These are phyloP conservation scores for Hypercompe scribonia DNA, from an alignment of 2,888 invertebrate genomes.

Conservation along the genomic window DNA sequence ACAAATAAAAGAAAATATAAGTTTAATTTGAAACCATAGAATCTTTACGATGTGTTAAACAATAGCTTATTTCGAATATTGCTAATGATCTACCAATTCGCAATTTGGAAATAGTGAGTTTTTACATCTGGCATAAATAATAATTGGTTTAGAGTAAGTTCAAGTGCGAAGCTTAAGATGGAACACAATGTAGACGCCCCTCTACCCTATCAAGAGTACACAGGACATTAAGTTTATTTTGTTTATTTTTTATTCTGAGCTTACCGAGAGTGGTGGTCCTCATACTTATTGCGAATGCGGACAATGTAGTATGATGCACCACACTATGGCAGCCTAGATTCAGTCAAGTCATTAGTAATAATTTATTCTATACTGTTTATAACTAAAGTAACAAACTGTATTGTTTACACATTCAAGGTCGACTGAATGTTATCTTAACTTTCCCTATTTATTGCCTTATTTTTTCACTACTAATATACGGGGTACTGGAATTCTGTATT, in stretches of 20 bases:
- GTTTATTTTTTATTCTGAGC: no score
- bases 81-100: neutral
- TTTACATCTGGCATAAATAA: neutral
- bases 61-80: neutral
- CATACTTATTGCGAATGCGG: no score
- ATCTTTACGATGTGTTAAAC: neutral
- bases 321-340: no score
- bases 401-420: conserved; percentile 5
- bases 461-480: neutral
- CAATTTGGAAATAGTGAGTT: neutral
- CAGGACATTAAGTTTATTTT: no score
- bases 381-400: neutral
- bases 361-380: no score
- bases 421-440: neutral
- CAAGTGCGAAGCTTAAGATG: no score
- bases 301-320: no score
- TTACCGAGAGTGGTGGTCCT: no score
- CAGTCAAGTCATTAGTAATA: no score
- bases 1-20: conserved; percentile 34
- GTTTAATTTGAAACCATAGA: neutral
- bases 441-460: conserved; percentile 2
- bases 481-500: conserved; percentile 29
- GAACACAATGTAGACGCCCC: no score
- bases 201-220: no score
- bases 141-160: no score